Base-by-base conservation (phyloP, 2,888 invertebrate species). In the Epinotia demarniana region DNA sequence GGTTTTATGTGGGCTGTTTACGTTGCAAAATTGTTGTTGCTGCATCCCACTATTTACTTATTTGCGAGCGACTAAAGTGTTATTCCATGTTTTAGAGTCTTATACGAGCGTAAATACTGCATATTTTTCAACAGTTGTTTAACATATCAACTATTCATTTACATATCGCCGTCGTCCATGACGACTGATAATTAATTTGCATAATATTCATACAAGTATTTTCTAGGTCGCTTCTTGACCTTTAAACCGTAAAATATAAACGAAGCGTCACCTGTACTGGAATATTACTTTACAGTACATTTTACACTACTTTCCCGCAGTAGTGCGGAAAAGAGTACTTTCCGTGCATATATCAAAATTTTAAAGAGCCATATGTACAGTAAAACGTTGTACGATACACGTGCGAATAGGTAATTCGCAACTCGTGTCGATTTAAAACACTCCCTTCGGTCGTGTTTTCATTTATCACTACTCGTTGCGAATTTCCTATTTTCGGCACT, bases 1-100 rank as follows among this genome's bases (percentile, higher is more conserved):
- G 75, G 69, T 79, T 78, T 80, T 82, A 80, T 82, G 80, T 77
- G 72, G 70, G 69, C 77, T 71, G 71, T 78, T 73, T 76, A 72
- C 72, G 74, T 73, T 77, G 69, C 58, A 71, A 72, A 63, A 73
- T 72, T 71, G 64, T 70, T 71, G 64, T 70, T 68, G 72, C 69
- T 73, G 73, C 74, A 69, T 63, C 69, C 23, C 62, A 62, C 68
- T 60, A 60, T 39, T 73, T 67, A 53, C 39, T 57, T 60, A 58
- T 46, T 57, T 49, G 39, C 53, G n/a, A n/a, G 33, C 43, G 27
- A 27, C 27, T 60, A 66, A 64, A 49, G 46, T 73, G 60, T 39
- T 63, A 60, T 67, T 60, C 43, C 19, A 60, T 27, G 60, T 61
- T 61, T 53, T 61, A 64, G 53, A 72, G 55, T 19, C 55, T 64